phyloP scores from a whole-genome alignment of 1,140 invertebrate genomes.

The Brachionus manjavacas region DNA sequence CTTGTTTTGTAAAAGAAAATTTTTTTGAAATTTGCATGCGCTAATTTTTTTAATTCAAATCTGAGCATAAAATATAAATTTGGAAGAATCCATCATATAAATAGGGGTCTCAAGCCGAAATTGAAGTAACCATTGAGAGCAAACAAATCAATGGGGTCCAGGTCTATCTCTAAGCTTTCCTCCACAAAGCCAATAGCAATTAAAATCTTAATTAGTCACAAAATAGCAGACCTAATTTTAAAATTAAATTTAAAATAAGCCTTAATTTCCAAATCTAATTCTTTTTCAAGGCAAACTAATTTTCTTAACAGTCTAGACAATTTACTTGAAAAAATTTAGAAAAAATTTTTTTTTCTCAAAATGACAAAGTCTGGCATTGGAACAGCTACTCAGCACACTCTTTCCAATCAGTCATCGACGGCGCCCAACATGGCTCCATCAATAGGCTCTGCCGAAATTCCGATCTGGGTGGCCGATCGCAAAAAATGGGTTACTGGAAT shows the following conservation, averaged over 20 bases:
- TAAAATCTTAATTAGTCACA: neutral
- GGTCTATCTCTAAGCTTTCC: no score
- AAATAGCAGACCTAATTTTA: neutral
- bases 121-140: neutral
- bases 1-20: neutral
- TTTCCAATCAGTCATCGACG: neutral
- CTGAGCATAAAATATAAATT: neutral
- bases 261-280: neutral
- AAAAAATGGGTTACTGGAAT: slow-evolving; percentile 74
- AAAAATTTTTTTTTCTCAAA: neutral
- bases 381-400: neutral
- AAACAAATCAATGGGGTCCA: neutral
- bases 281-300: neutral
- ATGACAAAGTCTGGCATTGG: slow-evolving; percentile 40
- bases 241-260: neutral
- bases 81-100: neutral
- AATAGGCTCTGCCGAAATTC: slow-evolving; percentile 61
- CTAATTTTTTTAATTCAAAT: neutral
- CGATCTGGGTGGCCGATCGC: slow-evolving; percentile 69
- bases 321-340: neutral
- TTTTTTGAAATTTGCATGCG: slow-evolving; percentile 11
- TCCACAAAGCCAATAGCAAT: neutral
- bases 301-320: slow-evolving; percentile 10
- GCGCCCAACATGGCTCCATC: neutral
- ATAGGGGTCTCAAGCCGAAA: neutral